Conservation (phyloP, 1,140 invertebrate species). For the Fopius arisanus region DNA sequence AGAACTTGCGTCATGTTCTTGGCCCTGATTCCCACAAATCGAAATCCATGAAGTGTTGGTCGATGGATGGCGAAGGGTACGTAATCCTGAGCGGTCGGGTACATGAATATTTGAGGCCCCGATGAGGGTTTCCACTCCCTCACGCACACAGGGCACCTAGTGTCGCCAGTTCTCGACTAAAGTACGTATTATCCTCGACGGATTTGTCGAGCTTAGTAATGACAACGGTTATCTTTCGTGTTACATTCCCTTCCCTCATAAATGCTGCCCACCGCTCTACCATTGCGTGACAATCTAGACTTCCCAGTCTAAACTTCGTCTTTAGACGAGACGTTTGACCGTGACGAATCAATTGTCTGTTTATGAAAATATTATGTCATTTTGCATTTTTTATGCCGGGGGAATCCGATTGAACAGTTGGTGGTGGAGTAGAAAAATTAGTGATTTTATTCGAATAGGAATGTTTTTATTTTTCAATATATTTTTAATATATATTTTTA, state of each 20-base stretch:
- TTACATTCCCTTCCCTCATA: neutral
- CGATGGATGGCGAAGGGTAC: conserved; percentile 26
- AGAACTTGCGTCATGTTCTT: neutral
- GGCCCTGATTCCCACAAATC: neutral
- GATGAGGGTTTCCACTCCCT: conserved; percentile 28
- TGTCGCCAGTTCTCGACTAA: conserved; percentile 18
- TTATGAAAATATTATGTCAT: neutral
- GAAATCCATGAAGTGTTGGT: neutral
- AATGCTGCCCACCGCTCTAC: neutral
- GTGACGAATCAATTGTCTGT: neutral
- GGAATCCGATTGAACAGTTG: no score
- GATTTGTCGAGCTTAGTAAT: conserved; percentile 13
- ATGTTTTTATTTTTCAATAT: no score
- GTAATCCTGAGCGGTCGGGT: conserved; percentile 48
- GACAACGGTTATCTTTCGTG: conserved; percentile 7
- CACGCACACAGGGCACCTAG: conserved; percentile 33
- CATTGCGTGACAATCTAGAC: neutral
- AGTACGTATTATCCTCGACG: conserved; percentile 29
- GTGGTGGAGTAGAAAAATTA: no score
- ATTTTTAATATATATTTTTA: no score
- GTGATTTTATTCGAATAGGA: no score
- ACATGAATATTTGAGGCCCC: conserved; percentile 57
- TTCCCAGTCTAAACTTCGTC: neutral
- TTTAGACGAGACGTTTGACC: neutral
- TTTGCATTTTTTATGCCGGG: neutral